Evolutionary conservation across 2,888 invertebrate species (phyloP), one percentile per base, ranked within the genome.

Genomic region (Cryptophagus acutangulus): DNA sequence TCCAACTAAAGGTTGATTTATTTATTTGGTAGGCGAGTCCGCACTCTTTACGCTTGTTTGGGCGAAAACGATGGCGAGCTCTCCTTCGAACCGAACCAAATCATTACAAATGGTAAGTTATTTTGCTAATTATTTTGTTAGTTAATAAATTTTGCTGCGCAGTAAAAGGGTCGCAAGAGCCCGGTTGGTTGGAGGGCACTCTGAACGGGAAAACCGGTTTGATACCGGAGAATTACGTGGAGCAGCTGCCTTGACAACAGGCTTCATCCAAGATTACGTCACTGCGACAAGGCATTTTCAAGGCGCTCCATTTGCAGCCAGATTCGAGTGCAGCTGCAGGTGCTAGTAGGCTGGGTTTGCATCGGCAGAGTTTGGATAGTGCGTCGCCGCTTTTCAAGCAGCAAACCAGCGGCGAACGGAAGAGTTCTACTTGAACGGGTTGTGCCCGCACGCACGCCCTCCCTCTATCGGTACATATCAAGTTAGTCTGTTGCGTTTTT

Each of bases 31-130:
- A 84, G 87, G 69, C 79, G 89, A 65, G 96, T 95, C 47, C 79
- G 94, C 62, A 96, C 97, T 37, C 74, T 97, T 54, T 97, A 95
- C 73, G 89, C 93, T 36, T 97, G 97, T 69, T 78, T 92, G 54
- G 96, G 94, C 39, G 96, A 95, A 74, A 91, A 92, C 71, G 93
- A 93, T 65, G 90, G 93, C 49, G 97, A 97, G 76, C 75, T 97
- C 55, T 94, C 94, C 17, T 97, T 97, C 75, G 93, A 95, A 74
- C 94, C 96, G 49, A 96, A 97, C 78, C 91, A 95, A 78, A 92
- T 97, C 61, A 92, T 97, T 61, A 90, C 88, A 48, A 90, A 95
- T 77, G 94, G 96, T 93, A 73, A 74, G 74, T 64, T 37, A 26
- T 26, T 8, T 26, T 26, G n/a, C 20, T 20, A 9, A 20, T 36